These are phyloP conservation scores for Thomomys bottae DNA, from an alignment of 2,113 vertebrate genomes.

Conservation along the genomic window DNA sequence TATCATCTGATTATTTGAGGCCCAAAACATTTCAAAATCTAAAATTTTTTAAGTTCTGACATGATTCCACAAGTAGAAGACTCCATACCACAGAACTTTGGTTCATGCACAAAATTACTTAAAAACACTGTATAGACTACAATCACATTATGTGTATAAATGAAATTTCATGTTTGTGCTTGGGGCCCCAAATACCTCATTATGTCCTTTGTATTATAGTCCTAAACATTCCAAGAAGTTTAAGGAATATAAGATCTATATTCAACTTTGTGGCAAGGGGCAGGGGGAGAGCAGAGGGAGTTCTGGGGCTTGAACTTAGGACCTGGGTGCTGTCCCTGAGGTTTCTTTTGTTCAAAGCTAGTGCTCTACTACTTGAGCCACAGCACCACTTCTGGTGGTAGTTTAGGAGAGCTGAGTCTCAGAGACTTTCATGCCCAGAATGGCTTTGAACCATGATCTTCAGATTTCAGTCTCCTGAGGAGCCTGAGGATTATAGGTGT, in stretches of 20 bases:
- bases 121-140: neutral
- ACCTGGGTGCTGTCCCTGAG: no score
- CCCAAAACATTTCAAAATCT: neutral
- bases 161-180: neutral
- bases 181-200: neutral
- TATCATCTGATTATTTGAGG: neutral
- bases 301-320: no score
- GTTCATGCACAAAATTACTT: neutral
- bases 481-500: no score
- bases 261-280: no score
- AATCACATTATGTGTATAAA: neutral
- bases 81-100: neutral
- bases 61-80: neutral
- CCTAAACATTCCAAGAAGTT: neutral
- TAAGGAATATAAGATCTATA: neutral
- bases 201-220: neutral
- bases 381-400: no score
- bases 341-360: no score
- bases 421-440: no score
- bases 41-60: neutral
- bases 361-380: no score
- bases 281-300: no score
- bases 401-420: no score
- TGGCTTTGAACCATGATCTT: no score
- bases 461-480: no score